These are phyloP conservation scores for Meteorus cinctellus DNA, from an alignment of 2,888 invertebrate species.

Conservation along the genomic window DNA sequence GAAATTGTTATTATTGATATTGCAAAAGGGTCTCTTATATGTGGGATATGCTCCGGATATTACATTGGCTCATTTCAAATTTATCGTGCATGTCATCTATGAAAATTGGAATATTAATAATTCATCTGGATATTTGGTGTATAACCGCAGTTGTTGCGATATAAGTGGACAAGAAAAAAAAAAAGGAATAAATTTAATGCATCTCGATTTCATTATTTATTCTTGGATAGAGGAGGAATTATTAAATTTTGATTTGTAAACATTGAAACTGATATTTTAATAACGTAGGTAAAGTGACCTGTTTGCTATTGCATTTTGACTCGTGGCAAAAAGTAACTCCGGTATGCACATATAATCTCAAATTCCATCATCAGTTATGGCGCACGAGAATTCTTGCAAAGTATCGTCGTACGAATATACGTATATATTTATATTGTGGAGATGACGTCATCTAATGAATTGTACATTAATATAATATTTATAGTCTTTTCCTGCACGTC, in stretches of 20 bases:
- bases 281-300: not conserved
- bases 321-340: not conserved
- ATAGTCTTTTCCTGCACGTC: constrained; percentile 51
- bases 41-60: not conserved
- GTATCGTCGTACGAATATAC: constrained; percentile 45
- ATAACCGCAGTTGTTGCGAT: not conserved
- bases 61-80: not conserved
- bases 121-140: not conserved
- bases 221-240: too few species aligned
- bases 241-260: not conserved
- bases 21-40: not conserved
- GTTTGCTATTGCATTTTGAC: not conserved
- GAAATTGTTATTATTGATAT: constrained; percentile 13
- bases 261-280: not conserved
- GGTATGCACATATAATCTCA: not conserved
- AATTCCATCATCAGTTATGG: not conserved
- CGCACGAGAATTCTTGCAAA: not conserved
- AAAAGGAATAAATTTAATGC: not conserved
- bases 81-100: not conserved
- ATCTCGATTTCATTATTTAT: not conserved
- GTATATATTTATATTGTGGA: constrained; percentile 46
- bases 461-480: constrained; percentile 63
- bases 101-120: constrained; percentile 19
- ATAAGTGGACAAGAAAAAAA: not conserved
- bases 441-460: constrained; percentile 66